These are phyloP conservation scores for Aphodius sticticus DNA, from an alignment of 2,888 invertebrate species.

Conservation along the genomic window DNA sequence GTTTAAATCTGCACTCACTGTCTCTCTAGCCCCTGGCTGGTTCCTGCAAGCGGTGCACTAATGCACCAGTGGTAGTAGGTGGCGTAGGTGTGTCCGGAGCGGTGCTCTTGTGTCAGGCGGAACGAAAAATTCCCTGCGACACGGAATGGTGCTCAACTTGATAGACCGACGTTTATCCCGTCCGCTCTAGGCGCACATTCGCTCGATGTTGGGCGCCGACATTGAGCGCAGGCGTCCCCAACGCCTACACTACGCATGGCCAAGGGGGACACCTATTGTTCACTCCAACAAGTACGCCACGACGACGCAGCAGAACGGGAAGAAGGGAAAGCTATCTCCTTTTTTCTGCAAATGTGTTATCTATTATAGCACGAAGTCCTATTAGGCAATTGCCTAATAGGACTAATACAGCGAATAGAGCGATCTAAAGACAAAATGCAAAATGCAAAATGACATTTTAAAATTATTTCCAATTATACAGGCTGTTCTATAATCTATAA, in stretches of 20 bases:
- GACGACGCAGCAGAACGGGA: background rate
- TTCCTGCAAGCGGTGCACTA: background rate
- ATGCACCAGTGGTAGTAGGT: slow-evolving; percentile 34
- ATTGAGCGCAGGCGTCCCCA: slow-evolving; percentile 41
- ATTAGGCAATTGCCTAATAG: too few species aligned
- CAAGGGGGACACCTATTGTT: background rate
- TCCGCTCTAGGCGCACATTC: slow-evolving; percentile 51
- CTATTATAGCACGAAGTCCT: too few species aligned
- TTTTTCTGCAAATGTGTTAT: too few species aligned
- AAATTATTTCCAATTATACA: too few species aligned
- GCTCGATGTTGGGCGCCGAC: slow-evolving; percentile 56
- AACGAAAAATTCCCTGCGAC: slow-evolving; percentile 42
- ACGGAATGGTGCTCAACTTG: slow-evolving; percentile 31
- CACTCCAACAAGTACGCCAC: background rate
- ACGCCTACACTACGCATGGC: slow-evolving; percentile 44
- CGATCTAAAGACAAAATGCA: too few species aligned
- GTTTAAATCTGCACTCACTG: background rate
- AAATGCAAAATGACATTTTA: too few species aligned
- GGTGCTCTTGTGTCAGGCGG: slow-evolving; percentile 24
- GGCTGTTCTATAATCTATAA: too few species aligned
- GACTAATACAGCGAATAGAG: too few species aligned
- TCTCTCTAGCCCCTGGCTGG: background rate
- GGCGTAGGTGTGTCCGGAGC: slow-evolving; percentile 38
- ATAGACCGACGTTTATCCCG: slow-evolving; percentile 46
- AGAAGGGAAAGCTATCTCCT: too few species aligned